phyloP scores from a whole-genome alignment of 2,888 invertebrate species.

The Leucoptera coffeella region DNA sequence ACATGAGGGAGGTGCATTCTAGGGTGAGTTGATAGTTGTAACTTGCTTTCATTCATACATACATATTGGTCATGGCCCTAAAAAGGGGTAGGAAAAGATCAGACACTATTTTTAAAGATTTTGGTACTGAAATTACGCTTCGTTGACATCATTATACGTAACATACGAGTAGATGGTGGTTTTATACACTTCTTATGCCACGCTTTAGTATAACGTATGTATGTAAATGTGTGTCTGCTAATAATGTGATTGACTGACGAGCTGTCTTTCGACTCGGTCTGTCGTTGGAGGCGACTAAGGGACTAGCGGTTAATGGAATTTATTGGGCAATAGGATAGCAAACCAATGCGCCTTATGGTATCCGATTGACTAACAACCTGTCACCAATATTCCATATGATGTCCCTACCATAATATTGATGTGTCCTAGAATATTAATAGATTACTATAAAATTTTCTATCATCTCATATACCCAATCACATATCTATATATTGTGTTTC shows the following conservation, averaged over 20 bases:
- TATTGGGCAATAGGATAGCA: neutral
- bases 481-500: constrained; percentile 4
- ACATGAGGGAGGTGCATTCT: constrained; percentile 53
- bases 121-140: too few relatives aligned
- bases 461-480: neutral
- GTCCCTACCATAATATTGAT: too few relatives aligned
- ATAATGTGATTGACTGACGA: too few relatives aligned
- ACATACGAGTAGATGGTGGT: neutral
- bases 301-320: too few relatives aligned
- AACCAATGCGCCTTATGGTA: too few relatives aligned
- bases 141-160: neutral
- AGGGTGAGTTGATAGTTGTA: constrained; percentile 14
- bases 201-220: too few relatives aligned
- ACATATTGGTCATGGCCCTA: too few relatives aligned
- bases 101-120: neutral
- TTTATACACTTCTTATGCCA: neutral
- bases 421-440: too few relatives aligned
- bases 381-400: neutral
- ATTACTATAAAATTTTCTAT: neutral
- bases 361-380: neutral
- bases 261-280: too few relatives aligned
- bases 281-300: too few relatives aligned
- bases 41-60: neutral
- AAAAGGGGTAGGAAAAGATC: too few relatives aligned
- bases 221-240: too few relatives aligned